phyloP scores from a whole-genome alignment of 2,113 vertebrate genomes.

The Halcyon malimbica region DNA sequence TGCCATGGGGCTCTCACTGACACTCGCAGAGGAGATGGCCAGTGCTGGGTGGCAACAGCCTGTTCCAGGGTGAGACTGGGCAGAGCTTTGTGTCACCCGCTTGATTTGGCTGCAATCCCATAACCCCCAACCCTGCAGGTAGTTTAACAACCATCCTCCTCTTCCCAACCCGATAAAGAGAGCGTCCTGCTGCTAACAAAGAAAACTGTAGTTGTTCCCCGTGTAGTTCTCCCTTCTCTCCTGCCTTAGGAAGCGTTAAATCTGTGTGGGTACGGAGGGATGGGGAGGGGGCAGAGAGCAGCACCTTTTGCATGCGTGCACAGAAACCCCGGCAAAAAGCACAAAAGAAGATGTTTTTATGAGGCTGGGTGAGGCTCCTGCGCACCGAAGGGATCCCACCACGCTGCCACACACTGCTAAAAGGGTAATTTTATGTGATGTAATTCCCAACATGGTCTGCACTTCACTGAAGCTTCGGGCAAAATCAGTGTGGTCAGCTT shows the following conservation, averaged over 20 bases:
- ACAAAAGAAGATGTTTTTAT: background rate
- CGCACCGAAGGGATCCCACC: background rate
- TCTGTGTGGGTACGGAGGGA: fast-evolving
- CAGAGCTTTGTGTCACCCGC: background rate
- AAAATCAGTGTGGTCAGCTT: background rate
- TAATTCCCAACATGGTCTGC: background rate
- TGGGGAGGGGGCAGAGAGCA: background rate
- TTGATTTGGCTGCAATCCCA: background rate
- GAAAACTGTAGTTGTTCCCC: background rate
- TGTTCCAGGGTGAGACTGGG: background rate
- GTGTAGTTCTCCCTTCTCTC: background rate
- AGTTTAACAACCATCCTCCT: background rate
- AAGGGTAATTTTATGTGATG: background rate
- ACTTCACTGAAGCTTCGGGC: background rate
- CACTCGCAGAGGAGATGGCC: background rate
- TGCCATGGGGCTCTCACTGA: background rate
- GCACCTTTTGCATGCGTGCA: background rate
- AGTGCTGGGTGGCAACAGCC: background rate
- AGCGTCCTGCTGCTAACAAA: background rate
- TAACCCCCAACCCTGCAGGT: background rate
- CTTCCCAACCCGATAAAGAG: background rate
- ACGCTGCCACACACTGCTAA: background rate
- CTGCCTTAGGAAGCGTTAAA: background rate
- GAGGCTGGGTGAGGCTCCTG: conserved; percentile 12
- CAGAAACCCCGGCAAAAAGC: background rate